Conservation (phyloP, 2,888 invertebrate genomes). For the Trileptium ribeirensis region DNA sequence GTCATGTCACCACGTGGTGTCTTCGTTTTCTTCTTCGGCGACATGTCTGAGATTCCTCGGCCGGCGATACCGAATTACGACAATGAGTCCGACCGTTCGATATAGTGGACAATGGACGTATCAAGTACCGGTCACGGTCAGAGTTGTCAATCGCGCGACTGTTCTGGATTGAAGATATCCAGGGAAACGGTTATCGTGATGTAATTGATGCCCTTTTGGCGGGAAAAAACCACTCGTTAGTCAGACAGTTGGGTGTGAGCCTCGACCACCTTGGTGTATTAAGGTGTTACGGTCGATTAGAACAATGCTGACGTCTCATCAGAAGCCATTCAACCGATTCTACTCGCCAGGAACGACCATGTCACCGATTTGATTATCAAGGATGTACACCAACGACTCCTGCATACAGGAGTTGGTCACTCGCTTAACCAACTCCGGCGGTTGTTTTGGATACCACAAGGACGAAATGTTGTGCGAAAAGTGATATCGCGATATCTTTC, state of each 20-base stretch:
- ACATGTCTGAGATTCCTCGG: too few species aligned
- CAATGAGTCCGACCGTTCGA: too few species aligned
- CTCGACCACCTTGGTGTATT: neutral
- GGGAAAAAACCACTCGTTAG: too few species aligned
- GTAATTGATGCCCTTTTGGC: too few species aligned
- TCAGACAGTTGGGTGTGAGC: neutral
- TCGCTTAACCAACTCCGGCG: neutral
- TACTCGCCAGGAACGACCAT: neutral
- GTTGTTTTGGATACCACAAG: slow-evolving; percentile 7
- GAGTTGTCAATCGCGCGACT: too few species aligned
- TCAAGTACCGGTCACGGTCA: too few species aligned
- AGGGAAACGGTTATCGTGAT: too few species aligned
- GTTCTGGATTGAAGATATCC: too few species aligned
- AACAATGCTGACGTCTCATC: neutral
- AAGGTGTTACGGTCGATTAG: slow-evolving; percentile 1
- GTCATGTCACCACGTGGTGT: too few species aligned
- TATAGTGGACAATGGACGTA: too few species aligned
- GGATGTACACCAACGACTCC: neutral
- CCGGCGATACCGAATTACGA: too few species aligned
- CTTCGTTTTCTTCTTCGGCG: too few species aligned
- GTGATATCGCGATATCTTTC: neutral
- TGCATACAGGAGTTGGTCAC: slow-evolving; percentile 6
- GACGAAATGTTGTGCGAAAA: neutral
- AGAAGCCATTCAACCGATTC: neutral
- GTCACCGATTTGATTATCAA: neutral